Base-by-base conservation (phyloP, 1,140 invertebrate species). In the Musca vetustissima region DNA sequence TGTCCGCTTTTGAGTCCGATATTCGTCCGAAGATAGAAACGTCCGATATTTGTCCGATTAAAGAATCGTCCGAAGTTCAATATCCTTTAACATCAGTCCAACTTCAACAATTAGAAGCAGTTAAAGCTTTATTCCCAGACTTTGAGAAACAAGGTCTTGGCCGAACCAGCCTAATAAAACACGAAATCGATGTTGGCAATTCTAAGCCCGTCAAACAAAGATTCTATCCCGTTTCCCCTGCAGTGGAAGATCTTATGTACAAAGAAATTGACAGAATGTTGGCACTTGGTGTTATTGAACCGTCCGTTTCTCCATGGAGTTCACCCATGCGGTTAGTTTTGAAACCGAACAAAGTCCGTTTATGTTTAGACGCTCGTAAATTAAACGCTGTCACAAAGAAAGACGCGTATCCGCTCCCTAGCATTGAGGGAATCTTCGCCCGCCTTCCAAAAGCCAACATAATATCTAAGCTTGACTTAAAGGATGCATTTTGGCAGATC, bases 341-440 rank as follows among this genome's bases (percentile, higher is more conserved):
- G 61, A 79, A 81, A 21, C 74, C 77, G 25, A 70, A 71, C 0
- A 72, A 72, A 32, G 66, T 72, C 4, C 47, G 78, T 0, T 71
- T 80, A n/a, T 81, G 79, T 59, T 64, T 82, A 0, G 76, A 81
- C 68, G 78, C 67, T 52, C 52, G 80, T 7, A 74, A 74, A 17
- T 13, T 80, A 1, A 80, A 83, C 70, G 53, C 50, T 0, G 73
- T 64, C 7, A 71, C 61, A 8, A 36, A 36, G 28, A 71, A 71
- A 36, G 67, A 69, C 61, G 67, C 70, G 4, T 71, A 71, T 47
- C 70, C 75, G 4, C 50, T 79, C 14, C 76, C 73, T 15, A 64
- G 66, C 15, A 74, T 77, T 32, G 68, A 70, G 11, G 69, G 68
- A 4, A 72, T 76, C 14, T 66, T 76, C 4, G 64, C 69, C 65